A percentile compares a stretch with the other conserved stretches of the same genome.
These are phyloP conservation scores for Prunella himalayana DNA, from an alignment of 2,113 vertebrate species.

Conservation along the genomic window DNA sequence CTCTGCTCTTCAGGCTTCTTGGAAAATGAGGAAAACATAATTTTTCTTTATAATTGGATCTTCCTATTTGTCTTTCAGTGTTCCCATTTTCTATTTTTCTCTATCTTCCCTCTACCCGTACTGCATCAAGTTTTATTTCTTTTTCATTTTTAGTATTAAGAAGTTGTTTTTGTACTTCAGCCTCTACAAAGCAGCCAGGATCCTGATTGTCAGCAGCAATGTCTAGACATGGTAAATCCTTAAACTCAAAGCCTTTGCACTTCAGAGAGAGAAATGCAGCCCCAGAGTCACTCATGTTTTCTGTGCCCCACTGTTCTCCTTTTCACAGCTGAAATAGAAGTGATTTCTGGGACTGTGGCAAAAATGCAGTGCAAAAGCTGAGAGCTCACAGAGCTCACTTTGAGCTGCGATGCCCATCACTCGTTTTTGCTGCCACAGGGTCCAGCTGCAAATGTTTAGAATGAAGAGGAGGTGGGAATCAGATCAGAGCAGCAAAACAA, in stretches of 20 bases:
- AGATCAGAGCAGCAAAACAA: background rate
- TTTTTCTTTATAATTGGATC: conserved; percentile 14
- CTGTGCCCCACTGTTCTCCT: background rate
- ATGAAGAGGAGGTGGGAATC: background rate
- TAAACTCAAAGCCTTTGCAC: conserved; percentile 13
- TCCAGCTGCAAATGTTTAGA: background rate
- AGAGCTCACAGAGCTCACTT: background rate
- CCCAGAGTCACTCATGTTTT: rapidly evolving
- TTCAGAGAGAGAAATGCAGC: background rate
- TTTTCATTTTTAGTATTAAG: background rate
- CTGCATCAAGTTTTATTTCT: background rate
- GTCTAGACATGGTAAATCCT: conserved; percentile 38
- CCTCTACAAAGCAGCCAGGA: background rate
- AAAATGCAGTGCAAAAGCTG: background rate
- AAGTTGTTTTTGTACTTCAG: background rate
- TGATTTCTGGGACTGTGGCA: background rate
- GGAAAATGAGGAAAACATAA: background rate
- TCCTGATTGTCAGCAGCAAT: background rate
- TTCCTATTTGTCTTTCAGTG: background rate
- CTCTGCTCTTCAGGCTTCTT: background rate
- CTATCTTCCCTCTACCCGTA: background rate
- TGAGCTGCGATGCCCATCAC: background rate
- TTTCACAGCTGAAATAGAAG: background rate
- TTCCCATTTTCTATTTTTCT: background rate
- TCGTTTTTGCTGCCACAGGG: background rate